phyloP scores from a whole-genome alignment of 2,113 vertebrate species.

The Barbus barbus region DNA sequence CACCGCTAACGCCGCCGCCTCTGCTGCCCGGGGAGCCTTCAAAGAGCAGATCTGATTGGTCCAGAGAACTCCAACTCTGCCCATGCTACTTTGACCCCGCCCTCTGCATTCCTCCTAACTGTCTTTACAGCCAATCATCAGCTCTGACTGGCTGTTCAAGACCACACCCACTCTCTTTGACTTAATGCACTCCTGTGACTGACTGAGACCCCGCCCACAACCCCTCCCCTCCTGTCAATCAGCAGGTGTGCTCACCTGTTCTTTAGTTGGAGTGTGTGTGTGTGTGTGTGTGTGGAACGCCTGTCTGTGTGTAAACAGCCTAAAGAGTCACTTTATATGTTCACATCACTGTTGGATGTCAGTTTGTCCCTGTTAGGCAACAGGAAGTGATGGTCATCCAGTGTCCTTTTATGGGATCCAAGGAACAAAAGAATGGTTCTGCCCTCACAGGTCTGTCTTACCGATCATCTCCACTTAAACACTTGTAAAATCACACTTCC shows the following conservation, averaged over 20 bases:
- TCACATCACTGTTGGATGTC: constrained; percentile 10
- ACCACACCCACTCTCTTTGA: constrained; percentile 31
- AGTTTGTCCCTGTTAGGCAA: neutral
- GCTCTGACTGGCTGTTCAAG: constrained; percentile 30
- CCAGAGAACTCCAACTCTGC: constrained; percentile 35
- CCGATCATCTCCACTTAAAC: neutral
- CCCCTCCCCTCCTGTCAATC: constrained; percentile 45
- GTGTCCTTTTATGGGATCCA: constrained; percentile 17
- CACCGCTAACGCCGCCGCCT: constrained; percentile 86
- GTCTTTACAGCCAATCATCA: constrained; percentile 44
- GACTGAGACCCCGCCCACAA: constrained; percentile 47
- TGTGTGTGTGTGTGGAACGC: constrained; percentile 35
- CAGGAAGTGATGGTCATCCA: constrained; percentile 39
- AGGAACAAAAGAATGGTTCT: neutral
- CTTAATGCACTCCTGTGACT: constrained; percentile 54
- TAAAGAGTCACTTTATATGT: constrained; percentile 39
- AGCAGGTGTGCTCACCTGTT: constrained; percentile 49
- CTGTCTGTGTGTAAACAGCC: constrained; percentile 48
- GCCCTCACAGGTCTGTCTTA: constrained; percentile 21
- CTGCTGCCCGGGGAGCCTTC: constrained; percentile 86
- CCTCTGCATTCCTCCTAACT: constrained; percentile 29
- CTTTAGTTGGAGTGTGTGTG: constrained; percentile 45
- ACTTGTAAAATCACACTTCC: neutral
- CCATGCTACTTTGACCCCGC: constrained; percentile 28
- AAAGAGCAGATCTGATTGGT: constrained; percentile 87